A percentile compares a stretch with the other conserved stretches of the same genome.
Conservation (phyloP, 1,140 invertebrate species). For the Eurosta solidaginis region DNA sequence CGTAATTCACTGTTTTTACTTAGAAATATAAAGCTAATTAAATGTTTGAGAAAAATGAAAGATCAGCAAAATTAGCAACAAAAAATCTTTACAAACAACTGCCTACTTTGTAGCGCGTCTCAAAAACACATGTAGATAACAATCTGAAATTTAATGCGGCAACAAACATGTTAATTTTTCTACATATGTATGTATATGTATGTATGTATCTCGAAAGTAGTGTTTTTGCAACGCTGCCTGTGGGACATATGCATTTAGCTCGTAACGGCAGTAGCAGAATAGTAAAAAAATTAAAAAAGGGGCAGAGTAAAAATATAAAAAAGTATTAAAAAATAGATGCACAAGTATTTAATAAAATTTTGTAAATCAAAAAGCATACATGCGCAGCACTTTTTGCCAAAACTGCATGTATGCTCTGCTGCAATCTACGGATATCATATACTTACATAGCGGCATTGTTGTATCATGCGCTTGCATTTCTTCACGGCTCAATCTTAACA, state of each 20-base stretch:
- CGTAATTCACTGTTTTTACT: not conserved
- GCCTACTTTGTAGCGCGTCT: too few species aligned
- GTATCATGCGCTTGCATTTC: not conserved
- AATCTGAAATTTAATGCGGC: not conserved
- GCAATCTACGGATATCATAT: not conserved
- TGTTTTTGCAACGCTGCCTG: not conserved
- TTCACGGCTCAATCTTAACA: slow-evolving; percentile 18
- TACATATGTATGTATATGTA: too few species aligned
- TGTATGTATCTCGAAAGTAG: not conserved
- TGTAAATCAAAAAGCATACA: not conserved
- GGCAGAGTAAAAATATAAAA: too few species aligned
- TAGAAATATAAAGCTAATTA: not conserved
- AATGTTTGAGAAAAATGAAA: not conserved
- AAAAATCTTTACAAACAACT: not conserved
- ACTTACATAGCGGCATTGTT: not conserved
- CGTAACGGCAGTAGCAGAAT: too few species aligned
- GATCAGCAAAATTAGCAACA: not conserved
- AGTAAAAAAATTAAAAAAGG: too few species aligned
- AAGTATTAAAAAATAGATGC: too few species aligned
- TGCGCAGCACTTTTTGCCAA: too few species aligned
- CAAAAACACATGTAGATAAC: not conserved
- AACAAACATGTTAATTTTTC: not conserved
- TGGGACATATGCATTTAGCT: too few species aligned
- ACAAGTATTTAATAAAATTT: not conserved
- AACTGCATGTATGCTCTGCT: not conserved